phyloP scores from a whole-genome alignment of 2,797 vertebrate species.

The Myripristis jacobus region DNA sequence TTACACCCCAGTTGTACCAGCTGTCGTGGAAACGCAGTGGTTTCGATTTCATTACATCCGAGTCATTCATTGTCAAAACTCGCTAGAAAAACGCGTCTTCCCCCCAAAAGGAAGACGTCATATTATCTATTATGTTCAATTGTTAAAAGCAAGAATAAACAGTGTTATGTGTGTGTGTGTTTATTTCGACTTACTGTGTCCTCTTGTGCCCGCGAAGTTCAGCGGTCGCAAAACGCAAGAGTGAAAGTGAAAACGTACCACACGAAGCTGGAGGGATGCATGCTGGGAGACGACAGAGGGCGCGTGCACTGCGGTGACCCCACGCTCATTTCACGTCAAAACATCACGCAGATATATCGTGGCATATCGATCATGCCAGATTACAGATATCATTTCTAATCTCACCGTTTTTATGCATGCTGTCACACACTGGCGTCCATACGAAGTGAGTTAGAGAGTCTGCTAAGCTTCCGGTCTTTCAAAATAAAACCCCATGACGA shows the following conservation, averaged over 20 bases:
- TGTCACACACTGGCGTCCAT: too few relatives aligned
- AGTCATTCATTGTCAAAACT: neutral
- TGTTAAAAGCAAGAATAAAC: fast-evolving
- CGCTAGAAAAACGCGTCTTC: fast-evolving
- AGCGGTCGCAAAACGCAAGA: neutral
- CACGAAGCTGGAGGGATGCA: conserved; percentile 34
- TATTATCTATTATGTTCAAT: fast-evolving
- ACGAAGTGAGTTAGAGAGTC: neutral
- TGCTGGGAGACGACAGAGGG: conserved; percentile 63
- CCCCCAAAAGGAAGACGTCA: too few relatives aligned
- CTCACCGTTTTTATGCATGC: too few relatives aligned
- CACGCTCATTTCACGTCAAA: neutral
- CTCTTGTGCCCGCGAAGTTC: neutral
- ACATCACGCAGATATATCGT: neutral
- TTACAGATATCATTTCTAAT: too few relatives aligned
- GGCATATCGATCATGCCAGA: too few relatives aligned
- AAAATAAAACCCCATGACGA: too few relatives aligned
- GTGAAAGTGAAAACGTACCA: conserved; percentile 78
- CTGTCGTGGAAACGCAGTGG: conserved; percentile 1
- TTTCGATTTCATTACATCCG: conserved; percentile 38
- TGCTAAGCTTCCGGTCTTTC: neutral
- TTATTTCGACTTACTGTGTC: conserved; percentile 28
- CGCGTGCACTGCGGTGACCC: neutral
- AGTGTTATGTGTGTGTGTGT: too few relatives aligned
- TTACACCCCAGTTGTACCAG: neutral